Base-by-base conservation (phyloP, 2,797 vertebrate species). In the Halcyon leucocephala region DNA sequence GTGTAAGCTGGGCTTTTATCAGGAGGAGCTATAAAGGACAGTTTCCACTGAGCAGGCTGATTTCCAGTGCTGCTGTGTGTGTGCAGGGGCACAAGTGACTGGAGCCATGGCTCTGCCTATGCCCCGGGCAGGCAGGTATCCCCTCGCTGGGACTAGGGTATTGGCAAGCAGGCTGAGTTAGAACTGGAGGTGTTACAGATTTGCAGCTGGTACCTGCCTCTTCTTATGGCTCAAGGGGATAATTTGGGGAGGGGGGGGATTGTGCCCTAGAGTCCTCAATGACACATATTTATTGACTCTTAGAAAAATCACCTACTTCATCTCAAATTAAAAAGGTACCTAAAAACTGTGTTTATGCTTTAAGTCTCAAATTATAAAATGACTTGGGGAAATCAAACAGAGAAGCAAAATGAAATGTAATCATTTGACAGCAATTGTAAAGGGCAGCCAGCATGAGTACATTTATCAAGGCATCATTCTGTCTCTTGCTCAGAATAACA, bases 251-350 rank as follows among this genome's bases (percentile, higher is more conserved):
- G 29, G 5, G 18, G 12, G 39, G 25, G 6, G 48, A 44, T 54
- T 85, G 21, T 70, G 46, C 82, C 67, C 77, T 39, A 37, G 85
- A 66, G 62, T 9, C 74, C 39, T 94, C 64, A 85, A 29, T 0
- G 0, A 60, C 52, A 42, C 1, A 0, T 92, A 78, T 94, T 94
- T 95, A 95, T 95, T 91, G 83, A 57, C 62, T 97, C 76, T 89
- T 70, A 91, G 76, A 93, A 92, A 89, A 88, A 83, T 89, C 84
- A 72, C 93, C 92, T 89, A 82, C 85, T 96, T 96, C 90, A 86
- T 22, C 57, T 60, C 69, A 82, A 70, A 85, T 94, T 66, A 84
- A 94, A 94, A 95, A 69, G 57, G 26, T 65, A 55, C 61, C 35
- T 83, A 69, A 91, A 89, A 89, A 14, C 25, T 14, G 41, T 25